phyloP scores from a whole-genome alignment of 2,888 invertebrate genomes.

The Lacanobia wlatinum region DNA sequence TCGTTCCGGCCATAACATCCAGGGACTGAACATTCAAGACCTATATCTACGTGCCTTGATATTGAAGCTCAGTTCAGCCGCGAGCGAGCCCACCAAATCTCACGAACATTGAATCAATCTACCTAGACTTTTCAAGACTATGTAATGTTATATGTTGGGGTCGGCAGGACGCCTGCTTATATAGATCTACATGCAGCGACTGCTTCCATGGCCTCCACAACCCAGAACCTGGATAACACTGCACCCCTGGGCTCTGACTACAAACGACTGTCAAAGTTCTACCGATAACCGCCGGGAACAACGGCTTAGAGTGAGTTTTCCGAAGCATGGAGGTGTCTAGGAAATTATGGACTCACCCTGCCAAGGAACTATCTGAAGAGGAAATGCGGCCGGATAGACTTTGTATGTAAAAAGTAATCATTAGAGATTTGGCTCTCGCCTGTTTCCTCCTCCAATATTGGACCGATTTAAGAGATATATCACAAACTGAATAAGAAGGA shows the following conservation, averaged over 20 bases:
- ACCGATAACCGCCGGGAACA: not conserved
- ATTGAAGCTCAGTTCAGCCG: not conserved
- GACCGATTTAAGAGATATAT: too few species aligned
- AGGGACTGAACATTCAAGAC: slow-evolving; percentile 2
- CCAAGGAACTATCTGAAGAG: too few species aligned
- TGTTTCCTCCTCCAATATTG: too few species aligned
- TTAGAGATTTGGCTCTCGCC: too few species aligned
- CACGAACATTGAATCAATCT: not conserved
- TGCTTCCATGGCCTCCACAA: not conserved
- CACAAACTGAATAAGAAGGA: too few species aligned
- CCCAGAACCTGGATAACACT: not conserved
- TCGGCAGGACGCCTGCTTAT: too few species aligned
- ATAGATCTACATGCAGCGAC: not conserved
- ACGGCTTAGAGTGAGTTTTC: too few species aligned
- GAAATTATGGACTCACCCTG: too few species aligned
- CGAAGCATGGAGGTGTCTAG: too few species aligned
- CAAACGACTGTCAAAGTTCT: not conserved
- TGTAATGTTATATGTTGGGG: too few species aligned
- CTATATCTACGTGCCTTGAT: slow-evolving; percentile 3
- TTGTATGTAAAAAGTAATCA: too few species aligned
- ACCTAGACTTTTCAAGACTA: not conserved
- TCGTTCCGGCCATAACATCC: slow-evolving; percentile 25
- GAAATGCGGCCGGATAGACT: too few species aligned
- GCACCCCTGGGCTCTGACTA: not conserved
- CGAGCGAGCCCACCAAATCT: not conserved